Base-by-base conservation (phyloP, 2,113 vertebrate species). In the Rhineura floridana region DNA sequence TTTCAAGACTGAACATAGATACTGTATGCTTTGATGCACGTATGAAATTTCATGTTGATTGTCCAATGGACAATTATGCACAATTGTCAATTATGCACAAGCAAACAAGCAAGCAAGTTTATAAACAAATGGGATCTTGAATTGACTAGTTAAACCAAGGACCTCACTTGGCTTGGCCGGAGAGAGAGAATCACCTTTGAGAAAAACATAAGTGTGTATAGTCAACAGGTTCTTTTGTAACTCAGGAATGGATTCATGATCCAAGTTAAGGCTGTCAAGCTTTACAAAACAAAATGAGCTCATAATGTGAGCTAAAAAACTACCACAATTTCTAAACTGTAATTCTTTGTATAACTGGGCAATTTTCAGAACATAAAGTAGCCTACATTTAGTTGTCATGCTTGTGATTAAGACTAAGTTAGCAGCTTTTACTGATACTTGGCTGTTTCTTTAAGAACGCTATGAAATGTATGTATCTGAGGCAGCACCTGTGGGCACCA, bases 391-490 rank as follows among this genome's bases (percentile, higher is more conserved):
- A 50, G 25, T 70, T 78, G 30, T 1, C 59, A 13, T 8, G 65
- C 72, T 65, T 46, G 86, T 70, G 2, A 3, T 33, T 4, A 17
- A 0, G 1, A 46, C 9, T 62, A 82, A 30, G 59, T 67, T 93
- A 62, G 87, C 39, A 81, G n/a, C 19, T 75, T 75, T n/a, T 44
- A 62, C 21, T 73, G 55, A 73, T 39, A 55, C 13, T 70, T 80
- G 25, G 33, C n/a, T 94, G 0, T 91, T 93, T 94, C 90, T 82
- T 91, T 88, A 95, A 99, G 98, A 97, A 90, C 93, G 97, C 33
- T 99, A 98, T 91, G 95, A 98, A 5, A 97, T 99, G 84, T 94
- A 90, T 0, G 85, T 99, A 65, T 96, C 97, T 46, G 99, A 99
- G 95, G 96, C 96, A 1, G 95, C 98, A 50, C 93, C 95, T 0